Base-by-base conservation (phyloP, 2,113 vertebrate species). In the Grantiella picta region DNA sequence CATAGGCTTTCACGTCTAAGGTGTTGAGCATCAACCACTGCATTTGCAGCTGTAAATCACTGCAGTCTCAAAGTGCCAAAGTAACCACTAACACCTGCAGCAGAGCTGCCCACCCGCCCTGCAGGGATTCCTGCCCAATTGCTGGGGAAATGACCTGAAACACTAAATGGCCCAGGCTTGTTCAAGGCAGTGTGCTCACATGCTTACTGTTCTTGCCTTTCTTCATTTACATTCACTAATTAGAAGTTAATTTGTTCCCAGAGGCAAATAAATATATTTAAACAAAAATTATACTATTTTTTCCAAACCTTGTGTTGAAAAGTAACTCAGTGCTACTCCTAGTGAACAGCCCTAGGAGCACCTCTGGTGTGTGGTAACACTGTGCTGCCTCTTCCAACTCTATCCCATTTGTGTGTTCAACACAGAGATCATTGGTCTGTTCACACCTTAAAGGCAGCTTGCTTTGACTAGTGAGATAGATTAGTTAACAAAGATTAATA, bases 201-300 rank as follows among this genome's bases (percentile, higher is more conserved):
- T 2, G 5, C 79, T 87, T 71, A 49, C 59, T 42, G 38, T 19
- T 89, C 45, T 54, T 68, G 59, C 69, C 21, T 18, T 45, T 94
- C 80, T 72, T 96, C 15, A 45, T 79, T 96, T 89, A 65, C 69
- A 81, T 72, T 78, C 20, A 36, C 61, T 95, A 76, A 86, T 19
- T 95, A 82, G 83, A 75, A 90, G 64, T 82, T 96, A 79, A 93
- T 44, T 31, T 64, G 28, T 65, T 94, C 90, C 59, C 47, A 94
- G 54, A 90, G 66, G 72, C 38, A 86, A 86, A 69, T 52, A 73
- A 79, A 50, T 79, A 44, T 71, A 85, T 92, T 82, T 29, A 73
- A 75, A 83, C 19, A 72, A 90, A 94, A 94, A 70, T 36, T 38
- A 35, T 11, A 22, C n/a, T 13, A 6, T n/a, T 47, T 60, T 57